Evolutionary conservation across 2,888 invertebrate genomes (phyloP), one percentile per base, ranked within the genome.

Genomic region (Amiota minor): DNA sequence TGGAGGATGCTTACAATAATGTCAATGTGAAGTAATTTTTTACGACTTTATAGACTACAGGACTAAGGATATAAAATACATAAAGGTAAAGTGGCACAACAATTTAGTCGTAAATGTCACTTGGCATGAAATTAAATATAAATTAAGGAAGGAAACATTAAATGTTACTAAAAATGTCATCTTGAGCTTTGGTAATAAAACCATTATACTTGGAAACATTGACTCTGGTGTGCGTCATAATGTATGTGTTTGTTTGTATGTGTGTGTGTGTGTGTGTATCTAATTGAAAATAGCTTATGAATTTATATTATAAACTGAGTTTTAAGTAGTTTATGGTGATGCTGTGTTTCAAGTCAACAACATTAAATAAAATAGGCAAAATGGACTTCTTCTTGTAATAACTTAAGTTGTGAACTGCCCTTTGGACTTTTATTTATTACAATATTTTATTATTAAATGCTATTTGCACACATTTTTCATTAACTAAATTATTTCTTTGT

Each of bases 271-370:
- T 35, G 2, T 35, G 53, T n/a, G 12, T 53, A n/a, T 53, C 14
- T 53, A 53, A 53, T 53, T 53, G 53, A 53, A 53, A n/a, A 53
- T 53, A 1, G 53, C 11, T 53, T 53, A 53, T 53, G n/a, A 53
- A 53, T 53, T 35, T 35, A 35, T 8, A 35, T 6, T 35, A 35
- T 35, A 70, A 72, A 56, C 68, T 59, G 53, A 59, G 74, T 35
- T 35, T 35, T 35, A 35, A 35, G 35, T 35, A 35, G 35, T 35
- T 35, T 4, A 35, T 35, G 35, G 1, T 23, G 23, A 1, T 23
- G 3, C 23, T 23, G 23, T 3, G 2, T 23, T 23, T 3, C 3
- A 23, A 1, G 1, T 23, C 3, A 23, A 3, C 3, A 1, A 23
- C 23, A 23, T 23, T 23, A 23, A 23, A 23, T 23, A 23, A 23